Percentiles rank a stretch among this genome's conserved stretches.
Evolutionary conservation across 2,797 vertebrate genomes (phyloP).

Genomic region (Psittacula echo): DNA sequence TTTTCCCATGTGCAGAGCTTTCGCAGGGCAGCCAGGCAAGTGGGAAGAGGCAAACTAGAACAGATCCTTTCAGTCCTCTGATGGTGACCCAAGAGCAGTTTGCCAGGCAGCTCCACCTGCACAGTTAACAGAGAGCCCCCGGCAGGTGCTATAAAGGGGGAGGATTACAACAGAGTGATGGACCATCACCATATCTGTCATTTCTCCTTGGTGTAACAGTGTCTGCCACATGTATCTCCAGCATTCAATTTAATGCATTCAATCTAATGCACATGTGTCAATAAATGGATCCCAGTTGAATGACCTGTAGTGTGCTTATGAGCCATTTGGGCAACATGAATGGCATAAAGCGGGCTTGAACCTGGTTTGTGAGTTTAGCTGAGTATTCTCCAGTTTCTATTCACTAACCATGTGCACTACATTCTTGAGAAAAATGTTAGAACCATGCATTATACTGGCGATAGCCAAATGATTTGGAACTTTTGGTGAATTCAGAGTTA

Average conservation of each 20-base stretch:
- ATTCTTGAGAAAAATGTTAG: not conserved
- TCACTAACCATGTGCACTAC: not conserved
- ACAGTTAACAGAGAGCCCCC: not conserved
- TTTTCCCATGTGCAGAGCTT: not conserved
- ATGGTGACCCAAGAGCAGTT: not conserved
- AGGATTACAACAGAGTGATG: not conserved
- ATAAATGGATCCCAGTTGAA: not conserved
- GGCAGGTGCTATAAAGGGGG: not conserved
- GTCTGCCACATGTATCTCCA: not conserved
- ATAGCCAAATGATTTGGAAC: not conserved
- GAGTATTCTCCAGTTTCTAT: not conserved
- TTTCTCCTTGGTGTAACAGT: not conserved
- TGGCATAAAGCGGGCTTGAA: not conserved
- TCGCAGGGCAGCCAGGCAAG: not conserved
- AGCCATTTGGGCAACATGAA: not conserved
- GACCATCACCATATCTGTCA: not conserved
- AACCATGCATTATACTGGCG: not conserved
- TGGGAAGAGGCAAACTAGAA: not conserved
- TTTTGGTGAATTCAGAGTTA: not conserved
- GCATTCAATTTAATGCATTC: accelerated
- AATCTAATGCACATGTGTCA: accelerated
- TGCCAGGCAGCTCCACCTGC: not conserved
- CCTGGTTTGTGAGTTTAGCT: not conserved
- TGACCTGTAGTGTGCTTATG: not conserved
- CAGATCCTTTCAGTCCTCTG: not conserved